phyloP scores from a whole-genome alignment of 2,113 vertebrate genomes.

The Protobothrops mucrosquamatus region DNA sequence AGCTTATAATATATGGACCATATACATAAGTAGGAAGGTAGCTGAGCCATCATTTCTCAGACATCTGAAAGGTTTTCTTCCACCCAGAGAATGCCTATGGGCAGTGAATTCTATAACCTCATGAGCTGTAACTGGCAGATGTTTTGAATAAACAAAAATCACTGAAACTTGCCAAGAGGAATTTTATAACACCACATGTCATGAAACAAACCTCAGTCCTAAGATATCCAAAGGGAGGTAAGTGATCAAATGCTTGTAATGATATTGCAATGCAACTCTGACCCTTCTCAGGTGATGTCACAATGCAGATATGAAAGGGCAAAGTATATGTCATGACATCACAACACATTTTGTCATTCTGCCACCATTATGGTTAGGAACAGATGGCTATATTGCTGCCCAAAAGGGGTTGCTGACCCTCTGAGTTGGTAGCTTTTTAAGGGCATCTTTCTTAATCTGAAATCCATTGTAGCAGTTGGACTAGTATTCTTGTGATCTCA shows the following conservation, averaged over 20 bases:
- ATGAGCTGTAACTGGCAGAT: background rate
- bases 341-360: background rate
- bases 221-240: too few relatives aligned
- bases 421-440: background rate
- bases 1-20: background rate
- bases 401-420: background rate
- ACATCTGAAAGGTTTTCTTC: background rate
- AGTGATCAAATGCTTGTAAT: background rate
- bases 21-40: background rate
- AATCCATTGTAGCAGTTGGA: background rate
- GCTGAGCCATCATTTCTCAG: background rate
- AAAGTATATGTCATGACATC: background rate
- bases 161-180: too few relatives aligned
- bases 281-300: background rate
- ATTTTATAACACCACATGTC: too few relatives aligned
- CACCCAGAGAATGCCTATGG: background rate
- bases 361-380: background rate
- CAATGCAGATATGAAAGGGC: background rate
- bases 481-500: background rate
- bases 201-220: too few relatives aligned
- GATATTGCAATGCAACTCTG: background rate
- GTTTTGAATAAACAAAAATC: background rate
- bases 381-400: background rate
- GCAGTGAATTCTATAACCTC: background rate
- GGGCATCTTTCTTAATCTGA: background rate